Evolutionary conservation across 2,888 invertebrate species (phyloP).

Genomic region (Imbricaverruca yamaguchii): DNA sequence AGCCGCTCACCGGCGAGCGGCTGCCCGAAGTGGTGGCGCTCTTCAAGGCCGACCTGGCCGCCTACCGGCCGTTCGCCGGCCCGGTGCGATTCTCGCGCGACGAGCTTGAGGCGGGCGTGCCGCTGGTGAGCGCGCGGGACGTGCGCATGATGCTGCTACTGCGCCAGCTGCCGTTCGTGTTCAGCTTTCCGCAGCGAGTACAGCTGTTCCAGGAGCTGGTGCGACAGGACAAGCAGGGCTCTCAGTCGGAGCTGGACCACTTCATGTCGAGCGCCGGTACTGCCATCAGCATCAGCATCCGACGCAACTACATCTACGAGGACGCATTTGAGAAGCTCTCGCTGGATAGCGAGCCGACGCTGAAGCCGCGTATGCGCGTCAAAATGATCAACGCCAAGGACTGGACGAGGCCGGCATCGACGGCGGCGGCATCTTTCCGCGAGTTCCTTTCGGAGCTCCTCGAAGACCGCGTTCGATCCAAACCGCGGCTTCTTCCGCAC

Average conservation of each 20-base stretch:
- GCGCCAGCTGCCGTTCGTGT: conserved; percentile 87
- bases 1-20: conserved; percentile 27
- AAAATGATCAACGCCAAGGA: conserved; percentile 80
- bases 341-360: conserved; percentile 78
- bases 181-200: conserved; percentile 84
- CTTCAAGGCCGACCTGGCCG: background rate
- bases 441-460: conserved; percentile 91
- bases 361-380: conserved; percentile 76
- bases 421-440: conserved; percentile 92
- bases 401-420: conserved; percentile 94
- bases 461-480: conserved; percentile 92
- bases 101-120: conserved; percentile 51
- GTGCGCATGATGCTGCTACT: conserved; percentile 78
- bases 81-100: background rate
- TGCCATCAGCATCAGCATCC: conserved; percentile 63
- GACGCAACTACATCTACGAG: conserved; percentile 92
- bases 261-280: conserved; percentile 60
- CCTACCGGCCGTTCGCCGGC: conserved; percentile 10
- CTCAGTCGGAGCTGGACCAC: conserved; percentile 65
- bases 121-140: conserved; percentile 79
- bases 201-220: conserved; percentile 69
- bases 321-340: conserved; percentile 94
- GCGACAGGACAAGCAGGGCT: conserved; percentile 56
- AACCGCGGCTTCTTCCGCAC: conserved; percentile 86
- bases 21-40: conserved; percentile 3